Base-by-base conservation (phyloP, 2,888 invertebrate genomes). In the Timema podura region DNA sequence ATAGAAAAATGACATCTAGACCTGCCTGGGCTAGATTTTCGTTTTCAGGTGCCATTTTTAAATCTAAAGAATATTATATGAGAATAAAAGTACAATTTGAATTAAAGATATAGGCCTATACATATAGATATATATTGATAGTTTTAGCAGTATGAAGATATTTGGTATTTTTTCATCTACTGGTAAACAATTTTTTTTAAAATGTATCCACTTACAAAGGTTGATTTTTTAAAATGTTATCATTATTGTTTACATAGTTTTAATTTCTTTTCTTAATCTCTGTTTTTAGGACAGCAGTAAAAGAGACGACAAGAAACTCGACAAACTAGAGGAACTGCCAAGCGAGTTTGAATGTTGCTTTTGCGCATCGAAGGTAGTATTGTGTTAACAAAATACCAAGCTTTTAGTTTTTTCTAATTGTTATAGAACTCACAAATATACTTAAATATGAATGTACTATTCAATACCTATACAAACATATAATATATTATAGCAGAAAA, bases 261-360 rank as follows among this genome's bases (percentile, higher is more conserved):
- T 48, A 45, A 30, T 47, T 67, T 65, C 68, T 71, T 73, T 48
- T 70, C 67, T 73, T 69, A 44, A 48, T 70, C 69, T 73, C 68
- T 72, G 67, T 70, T 70, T 70, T 72, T 72, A 76, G 76, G 76
- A 75, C 70, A 75, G 75, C 74, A 30, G 30, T 30, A 77, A 76
- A 76, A 78, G 77, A 76, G 77, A 77, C 75, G 77, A 77, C 75
- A 77, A 76, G 76, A 76, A 76, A 76, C 69, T 82, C 82, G 89
- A 91, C 83, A 88, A 88, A 88, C 85, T 90, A 85, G 92, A 93
- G 86, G 93, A 94, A 87, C 88, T 93, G 84, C 93, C 93, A 86
- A 93, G 92, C 87, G 94, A 94, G 87, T 93, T 93, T 89, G 95
- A 95, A 89, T 95, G 95, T 91, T 95, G 94, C 90, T 95, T 93